Base-by-base conservation (phyloP, 1,140 invertebrate species). In the Ceratina calcarata region DNA sequence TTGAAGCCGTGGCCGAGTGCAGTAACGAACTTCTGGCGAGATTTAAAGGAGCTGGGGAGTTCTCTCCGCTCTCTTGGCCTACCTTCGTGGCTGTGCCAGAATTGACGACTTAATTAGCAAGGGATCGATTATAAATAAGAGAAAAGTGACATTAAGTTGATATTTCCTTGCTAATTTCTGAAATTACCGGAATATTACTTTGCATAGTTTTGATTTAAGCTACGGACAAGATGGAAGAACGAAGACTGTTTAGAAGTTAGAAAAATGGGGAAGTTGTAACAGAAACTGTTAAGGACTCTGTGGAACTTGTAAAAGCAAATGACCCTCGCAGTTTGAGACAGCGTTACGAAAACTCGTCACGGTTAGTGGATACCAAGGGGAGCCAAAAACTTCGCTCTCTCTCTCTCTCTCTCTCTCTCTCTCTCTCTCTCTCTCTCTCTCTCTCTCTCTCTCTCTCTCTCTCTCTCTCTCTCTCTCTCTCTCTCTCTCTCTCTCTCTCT, bases 91-190 rank as follows among this genome's bases (percentile, higher is more conserved):
- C 53, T 74, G 58, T 20, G 13, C 51, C 61, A 53, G 60, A 88
- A 89, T 89, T 87, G 87, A 85, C 84, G 86, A 81, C 83, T 88
- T 87, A 89, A 89, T 89, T 89, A 89, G 82, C 74, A 49, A 51
- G 58, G 10, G 49, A 70, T 24, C 7, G 13, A 58, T 13, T 67
- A 53, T 57, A 24, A 65, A 64, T 45, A 7, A 7, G 0, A 45
- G 37, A 45, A 8, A 45, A 45, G 2, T 45, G 6, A 45, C 7
- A 32, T 32, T 4, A 4, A 32, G 27, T 32, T 32, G 2, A 32
- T 32, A 32, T 32, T 32, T 32, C 4, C 27, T 32, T 32, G 27
- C 27, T 10, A 45, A 45, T 45, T 6, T 45, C 37, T 10, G 37
- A 45, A 45, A 45, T 45, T 10, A 45, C 0, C 6, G 2, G 32